Evolutionary conservation across 2,888 invertebrate species (phyloP).

Genomic region (Drosophila gaucha): DNA sequence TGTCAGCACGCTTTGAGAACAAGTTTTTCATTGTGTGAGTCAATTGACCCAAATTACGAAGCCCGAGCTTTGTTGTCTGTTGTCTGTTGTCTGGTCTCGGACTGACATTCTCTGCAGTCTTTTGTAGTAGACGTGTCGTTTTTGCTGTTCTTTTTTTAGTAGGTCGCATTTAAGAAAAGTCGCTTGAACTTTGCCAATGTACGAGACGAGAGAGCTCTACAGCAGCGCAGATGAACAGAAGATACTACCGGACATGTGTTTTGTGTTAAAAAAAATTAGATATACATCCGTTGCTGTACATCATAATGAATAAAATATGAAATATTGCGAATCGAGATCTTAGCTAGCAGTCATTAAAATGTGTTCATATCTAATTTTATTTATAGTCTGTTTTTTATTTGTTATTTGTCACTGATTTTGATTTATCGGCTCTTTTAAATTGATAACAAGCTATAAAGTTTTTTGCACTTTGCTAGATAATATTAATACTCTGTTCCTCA

Average conservation of each 20-base stretch:
- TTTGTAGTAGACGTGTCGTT: constrained; percentile 58
- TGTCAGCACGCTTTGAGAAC: constrained; percentile 72
- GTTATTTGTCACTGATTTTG: constrained; percentile 1
- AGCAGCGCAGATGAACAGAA: neutral
- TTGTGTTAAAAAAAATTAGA: too few species aligned
- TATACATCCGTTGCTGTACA: too few species aligned
- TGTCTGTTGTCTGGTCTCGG: constrained; percentile 38
- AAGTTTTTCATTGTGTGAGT: constrained; percentile 69
- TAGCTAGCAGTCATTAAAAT: neutral
- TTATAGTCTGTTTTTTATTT: neutral
- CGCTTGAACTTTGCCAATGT: constrained; percentile 67
- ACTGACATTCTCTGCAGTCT: constrained; percentile 24
- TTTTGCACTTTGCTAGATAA: neutral
- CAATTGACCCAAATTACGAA: constrained; percentile 74
- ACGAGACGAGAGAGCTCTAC: too few species aligned
- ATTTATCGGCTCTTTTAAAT: neutral
- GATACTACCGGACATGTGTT: too few species aligned
- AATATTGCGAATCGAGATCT: neutral
- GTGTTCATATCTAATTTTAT: constrained; percentile 2
- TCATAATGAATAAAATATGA: too few species aligned
- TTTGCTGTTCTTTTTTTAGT: constrained; percentile 64
- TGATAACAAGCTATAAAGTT: neutral
- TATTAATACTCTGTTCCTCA: too few species aligned
- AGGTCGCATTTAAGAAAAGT: constrained; percentile 67
- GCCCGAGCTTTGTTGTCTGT: constrained; percentile 56